Percentiles rank a stretch among this genome's conserved stretches.
These are phyloP conservation scores for Pocillopora meandrina DNA, from an alignment of 92 coral and sea anemone species.

Conservation along the genomic window DNA sequence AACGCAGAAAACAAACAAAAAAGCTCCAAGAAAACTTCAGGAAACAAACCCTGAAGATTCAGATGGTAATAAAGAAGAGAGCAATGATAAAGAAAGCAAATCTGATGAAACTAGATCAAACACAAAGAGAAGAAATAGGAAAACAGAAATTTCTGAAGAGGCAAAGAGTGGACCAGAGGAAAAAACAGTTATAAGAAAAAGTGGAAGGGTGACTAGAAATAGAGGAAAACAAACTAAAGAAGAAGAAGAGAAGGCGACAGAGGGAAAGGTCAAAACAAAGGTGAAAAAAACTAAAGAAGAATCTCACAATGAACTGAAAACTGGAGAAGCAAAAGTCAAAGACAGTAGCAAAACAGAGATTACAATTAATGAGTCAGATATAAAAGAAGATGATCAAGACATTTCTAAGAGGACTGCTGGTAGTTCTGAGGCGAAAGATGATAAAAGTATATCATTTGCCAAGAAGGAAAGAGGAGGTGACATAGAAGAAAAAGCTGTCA, in stretches of 20 bases:
- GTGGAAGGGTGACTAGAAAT: slow-evolving; percentile 21
- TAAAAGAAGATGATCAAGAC: background rate
- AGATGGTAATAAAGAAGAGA: slow-evolving; percentile 15
- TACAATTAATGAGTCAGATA: background rate
- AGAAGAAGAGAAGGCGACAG: background rate
- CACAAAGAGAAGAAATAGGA: background rate
- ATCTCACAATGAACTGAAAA: slow-evolving; percentile 11
- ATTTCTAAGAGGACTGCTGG: background rate
- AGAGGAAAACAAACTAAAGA: slow-evolving; percentile 10
- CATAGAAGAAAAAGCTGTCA: background rate
- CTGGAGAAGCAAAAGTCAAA: slow-evolving; percentile 9
- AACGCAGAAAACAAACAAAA: slow-evolving; percentile 9
- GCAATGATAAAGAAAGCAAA: background rate
- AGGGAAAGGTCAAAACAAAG: background rate
- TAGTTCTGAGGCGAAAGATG: background rate
- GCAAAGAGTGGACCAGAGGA: background rate
- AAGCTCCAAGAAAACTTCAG: background rate
- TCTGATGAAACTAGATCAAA: background rate
- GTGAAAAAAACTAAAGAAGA: slow-evolving; percentile 13
- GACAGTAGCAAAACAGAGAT: background rate
- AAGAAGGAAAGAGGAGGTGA: background rate
- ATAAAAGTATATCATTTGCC: background rate
- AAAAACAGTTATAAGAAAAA: slow-evolving; percentile 15
- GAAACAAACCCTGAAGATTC: slow-evolving; percentile 3
- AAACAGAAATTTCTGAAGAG: background rate